Base-by-base conservation (phyloP, 2,113 vertebrate genomes). In the Salvelinus alpinus region DNA sequence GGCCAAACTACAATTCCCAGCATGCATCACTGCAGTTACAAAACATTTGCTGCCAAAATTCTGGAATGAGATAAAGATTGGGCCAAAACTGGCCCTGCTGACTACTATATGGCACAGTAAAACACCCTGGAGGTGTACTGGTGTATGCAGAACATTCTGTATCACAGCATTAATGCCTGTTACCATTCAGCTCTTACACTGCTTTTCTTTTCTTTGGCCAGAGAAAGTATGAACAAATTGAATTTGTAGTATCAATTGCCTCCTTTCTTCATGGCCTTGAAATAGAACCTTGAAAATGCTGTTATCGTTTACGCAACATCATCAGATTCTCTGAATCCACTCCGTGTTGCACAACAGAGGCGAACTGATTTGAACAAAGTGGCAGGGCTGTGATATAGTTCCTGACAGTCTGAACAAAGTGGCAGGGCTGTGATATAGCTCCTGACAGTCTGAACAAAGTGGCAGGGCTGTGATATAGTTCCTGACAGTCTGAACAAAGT, bases 281-380 rank as follows among this genome's bases (percentile, higher is more conserved):
- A 89, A 89, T 71, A 83, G 79, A 90, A 88, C 84, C 84, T 87
- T 82, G 84, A 86, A 85, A 88, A 88, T 79, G 72, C 87, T 84
- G 88, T 89, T 79, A 80, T 77, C 74, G 84, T 86, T 87, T 86
- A 83, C 57, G 73, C 84, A 86, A 83, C 81, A 86, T 82, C 81
- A 75, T 86, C 76, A 84, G 70, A 85, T 84, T 74, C 82, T 86
- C 79, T 64, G 86, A 89, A 91, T 80, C 84, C 81, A 91, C 85
- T 89, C 80, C 31, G 77, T 82, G 75, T 74, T 78, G 80, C 79
- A 82, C 81, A 88, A 83, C 71, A 51, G 84, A 84, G 74, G 75
- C 72, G 88, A 68, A 85, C 79, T 80, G 70, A 86, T 85, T 84
- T 73, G 57, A 84, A 71, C 79, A 24, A 75, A 83, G 73, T 34